These are phyloP conservation scores for Tetranychus cinnabarinus DNA, from an alignment of 1,140 invertebrate genomes.

Conservation along the genomic window DNA sequence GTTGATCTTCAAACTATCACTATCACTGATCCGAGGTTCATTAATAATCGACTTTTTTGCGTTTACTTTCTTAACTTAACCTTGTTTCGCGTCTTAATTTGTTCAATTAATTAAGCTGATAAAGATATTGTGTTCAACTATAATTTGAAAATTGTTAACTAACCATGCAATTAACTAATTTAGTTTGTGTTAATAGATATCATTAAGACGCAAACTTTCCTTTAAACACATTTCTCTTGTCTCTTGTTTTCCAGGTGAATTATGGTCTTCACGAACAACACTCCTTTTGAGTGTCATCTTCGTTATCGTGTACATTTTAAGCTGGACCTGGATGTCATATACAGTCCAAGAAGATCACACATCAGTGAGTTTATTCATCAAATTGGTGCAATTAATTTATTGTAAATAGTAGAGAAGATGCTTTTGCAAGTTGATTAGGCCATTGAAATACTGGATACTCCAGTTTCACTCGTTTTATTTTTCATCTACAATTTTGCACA, in stretches of 20 bases:
- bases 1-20: no score
- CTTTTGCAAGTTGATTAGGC: neutral
- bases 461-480: neutral
- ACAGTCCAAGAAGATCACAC: slow-evolving; percentile 2
- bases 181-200: neutral
- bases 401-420: no score
- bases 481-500: neutral
- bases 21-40: no score
- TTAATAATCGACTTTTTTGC: no score
- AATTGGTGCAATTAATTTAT: neutral
- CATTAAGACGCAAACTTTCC: neutral
- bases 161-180: neutral
- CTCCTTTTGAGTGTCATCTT: slow-evolving; percentile 14
- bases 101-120: neutral
- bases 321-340: slow-evolving; percentile 9
- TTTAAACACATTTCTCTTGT: neutral
- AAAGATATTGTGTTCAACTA: neutral
- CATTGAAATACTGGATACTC: neutral
- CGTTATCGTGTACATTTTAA: slow-evolving; percentile 12
- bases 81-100: no score
- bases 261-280: slow-evolving; percentile 12
- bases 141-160: neutral
- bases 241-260: slow-evolving; percentile 8
- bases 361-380: slow-evolving; percentile 3
- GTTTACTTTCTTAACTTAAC: no score